These are phyloP conservation scores for Sarotherodon lohbergeri DNA, from an alignment of 2,113 vertebrate genomes.

Conservation along the genomic window DNA sequence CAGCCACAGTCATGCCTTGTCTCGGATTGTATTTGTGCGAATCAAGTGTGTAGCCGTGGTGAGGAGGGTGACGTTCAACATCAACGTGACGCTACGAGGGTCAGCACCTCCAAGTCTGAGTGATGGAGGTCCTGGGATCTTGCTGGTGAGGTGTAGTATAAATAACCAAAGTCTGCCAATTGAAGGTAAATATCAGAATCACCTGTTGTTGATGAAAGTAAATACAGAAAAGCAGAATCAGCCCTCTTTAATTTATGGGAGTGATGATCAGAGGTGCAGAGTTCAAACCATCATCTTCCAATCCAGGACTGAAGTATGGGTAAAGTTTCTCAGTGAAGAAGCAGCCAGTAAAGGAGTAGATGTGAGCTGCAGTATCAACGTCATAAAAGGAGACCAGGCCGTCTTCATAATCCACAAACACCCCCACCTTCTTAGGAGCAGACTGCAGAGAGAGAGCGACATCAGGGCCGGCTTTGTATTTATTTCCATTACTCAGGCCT, in stretches of 20 bases:
- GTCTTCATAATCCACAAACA: background rate
- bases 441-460: background rate
- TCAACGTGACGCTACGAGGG: fast-evolving
- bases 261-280: background rate
- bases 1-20: background rate
- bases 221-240: fast-evolving
- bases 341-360: background rate
- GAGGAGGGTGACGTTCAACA: background rate
- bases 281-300: background rate
- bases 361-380: background rate
- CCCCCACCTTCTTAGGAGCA: background rate
- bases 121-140: background rate
- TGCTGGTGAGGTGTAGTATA: background rate
- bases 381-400: background rate
- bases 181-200: background rate
- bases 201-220: background rate
- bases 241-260: background rate
- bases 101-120: background rate
- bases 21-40: background rate
- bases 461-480: background rate
- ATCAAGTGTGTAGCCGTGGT: background rate
- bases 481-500: background rate
- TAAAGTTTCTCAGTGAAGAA: background rate
- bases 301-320: background rate
- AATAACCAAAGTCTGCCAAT: background rate